Base-by-base conservation (phyloP, 2,888 invertebrate species). In the Idaea biselata region DNA sequence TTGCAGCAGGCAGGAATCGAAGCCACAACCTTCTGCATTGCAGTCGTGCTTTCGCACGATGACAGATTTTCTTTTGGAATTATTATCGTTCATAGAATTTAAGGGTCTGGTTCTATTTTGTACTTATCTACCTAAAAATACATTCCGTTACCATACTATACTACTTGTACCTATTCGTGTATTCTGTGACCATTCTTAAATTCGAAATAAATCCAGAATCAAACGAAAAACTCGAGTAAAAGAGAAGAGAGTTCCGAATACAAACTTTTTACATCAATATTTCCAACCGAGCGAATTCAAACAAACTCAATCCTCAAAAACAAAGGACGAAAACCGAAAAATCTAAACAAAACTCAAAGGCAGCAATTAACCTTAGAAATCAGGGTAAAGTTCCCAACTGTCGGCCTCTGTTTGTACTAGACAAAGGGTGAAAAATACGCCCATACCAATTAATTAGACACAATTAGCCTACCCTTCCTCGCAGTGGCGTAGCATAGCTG, bases 401-500 rank as follows among this genome's bases (percentile, higher is more conserved):
- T 76, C 73, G 17, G 78, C 75, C 77, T 73, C 70, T 76, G 78
- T 82, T 82, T 78, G 77, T 81, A 75, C 77, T 77, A 74, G 74
- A 75, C 73, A 80, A 83, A 83, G 82, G 84, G 84, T 86, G 83
- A 87, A 87, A 89, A 89, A 88, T 85, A 88, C 87, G 77, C 82
- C 83, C 83, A 75, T 79, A 82, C 81, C 88, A 89, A 91, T 91
- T 90, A 91, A 90, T 90, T 90, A 89, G 85, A 84, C 86, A 90
- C 90, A 90, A 91, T 91, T 91, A 91, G 88, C 89, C 81, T 44
- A 81, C 85, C 89, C 89, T 88, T 87, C 84, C 85, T 76, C 77
- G 44, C 44, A 44, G 44, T 44, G 44, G 44, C 44, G 44, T 44
- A 7, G 44, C 8, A 3, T 0, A 6, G 44, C 3, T 14, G 44